Base-by-base conservation (phyloP, 2,113 vertebrate genomes). In the Cichladusa arquata region DNA sequence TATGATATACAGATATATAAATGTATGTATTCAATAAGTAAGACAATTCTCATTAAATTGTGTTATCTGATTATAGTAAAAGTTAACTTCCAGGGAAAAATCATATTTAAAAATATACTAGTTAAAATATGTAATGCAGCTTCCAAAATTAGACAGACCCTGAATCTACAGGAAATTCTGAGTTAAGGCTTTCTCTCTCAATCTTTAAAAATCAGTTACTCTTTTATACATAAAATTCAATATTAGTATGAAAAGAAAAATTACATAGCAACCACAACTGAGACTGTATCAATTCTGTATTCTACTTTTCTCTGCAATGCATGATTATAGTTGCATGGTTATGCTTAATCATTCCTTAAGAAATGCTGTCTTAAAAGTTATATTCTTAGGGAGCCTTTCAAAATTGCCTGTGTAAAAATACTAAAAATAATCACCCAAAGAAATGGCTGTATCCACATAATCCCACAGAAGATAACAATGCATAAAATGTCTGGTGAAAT, bases 181-280 rank as follows among this genome's bases (percentile, higher is more conserved):
- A 77, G 38, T 82, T 87, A 79, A 79, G n/a, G 12, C 16, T 89
- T 93, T 79, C 25, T 92, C 31, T 93, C 54, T 91, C 45, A 87
- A 60, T 34, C 54, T 76, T 92, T 87, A 66, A 72, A 94, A 95
- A 82, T 82, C 33, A 54, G 25, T 92, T 90, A 85, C 29, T 90
- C n/a, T 87, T 91, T 94, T 89, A 54, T 76, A 91, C 8, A 44
- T 54, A 61, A 91, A 82, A 92, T 90, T 80, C 74, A 89, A 88
- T 92, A 90, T 94, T 95, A n/a, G 10, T 58, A 80, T 82, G 62
- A 95, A 91, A 93, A 95, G 91, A 80, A 95, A 95, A 96, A 93
- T 92, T 87, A 70, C 71, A 90, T 89, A 94, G 66, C 87, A 94
- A 95, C 70, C 44, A 62, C 69, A 93, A 58, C 58, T 74, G 86